These are phyloP conservation scores for Pollicipes pollicipes DNA, from an alignment of 1,140 invertebrate species.

Conservation along the genomic window DNA sequence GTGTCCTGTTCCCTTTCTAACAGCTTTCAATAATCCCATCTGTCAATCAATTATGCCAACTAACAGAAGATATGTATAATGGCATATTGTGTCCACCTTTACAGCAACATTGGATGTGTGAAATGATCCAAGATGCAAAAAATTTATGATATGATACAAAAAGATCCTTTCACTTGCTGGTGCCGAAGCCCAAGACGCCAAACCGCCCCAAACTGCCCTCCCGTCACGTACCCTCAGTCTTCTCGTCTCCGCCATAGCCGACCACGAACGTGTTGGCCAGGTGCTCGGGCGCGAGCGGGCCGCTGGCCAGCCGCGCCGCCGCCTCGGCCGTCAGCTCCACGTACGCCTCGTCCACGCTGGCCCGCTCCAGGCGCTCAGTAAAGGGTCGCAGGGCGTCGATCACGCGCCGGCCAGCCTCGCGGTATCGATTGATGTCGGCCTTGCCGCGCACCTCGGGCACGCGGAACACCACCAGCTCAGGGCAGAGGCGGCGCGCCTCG, in stretches of 20 bases:
- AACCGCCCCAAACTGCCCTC: conserved; percentile 5
- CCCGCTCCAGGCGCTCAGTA: conserved; percentile 55
- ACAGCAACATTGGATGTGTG: no score
- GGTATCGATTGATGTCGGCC: conserved; percentile 79
- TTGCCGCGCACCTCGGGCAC: conserved; percentile 77
- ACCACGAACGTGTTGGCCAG: conserved; percentile 26
- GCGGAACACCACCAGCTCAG: conserved; percentile 59
- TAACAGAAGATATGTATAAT: no score
- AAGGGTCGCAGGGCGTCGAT: conserved; percentile 71
- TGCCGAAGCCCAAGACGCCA: conserved; percentile 7
- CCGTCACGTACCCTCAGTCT: conserved; percentile 1
- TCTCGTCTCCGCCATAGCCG: conserved; percentile 17
- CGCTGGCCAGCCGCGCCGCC: conserved; percentile 15
- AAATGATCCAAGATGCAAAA: no score
- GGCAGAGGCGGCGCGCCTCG: conserved; percentile 75
- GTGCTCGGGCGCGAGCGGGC: conserved; percentile 19
- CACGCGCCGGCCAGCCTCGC: conserved; percentile 77
- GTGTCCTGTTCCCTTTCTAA: no score
- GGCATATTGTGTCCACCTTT: no score
- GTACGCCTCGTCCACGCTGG: conserved; percentile 93
- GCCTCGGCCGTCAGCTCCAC: conserved; percentile 75
- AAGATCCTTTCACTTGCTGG: conserved; percentile 9
- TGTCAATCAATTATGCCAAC: no score
- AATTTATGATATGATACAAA: not conserved
- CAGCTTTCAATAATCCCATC: no score